Evolutionary conservation across 2,113 vertebrate genomes (phyloP).

Genomic region (Mesitornis unicolor): DNA sequence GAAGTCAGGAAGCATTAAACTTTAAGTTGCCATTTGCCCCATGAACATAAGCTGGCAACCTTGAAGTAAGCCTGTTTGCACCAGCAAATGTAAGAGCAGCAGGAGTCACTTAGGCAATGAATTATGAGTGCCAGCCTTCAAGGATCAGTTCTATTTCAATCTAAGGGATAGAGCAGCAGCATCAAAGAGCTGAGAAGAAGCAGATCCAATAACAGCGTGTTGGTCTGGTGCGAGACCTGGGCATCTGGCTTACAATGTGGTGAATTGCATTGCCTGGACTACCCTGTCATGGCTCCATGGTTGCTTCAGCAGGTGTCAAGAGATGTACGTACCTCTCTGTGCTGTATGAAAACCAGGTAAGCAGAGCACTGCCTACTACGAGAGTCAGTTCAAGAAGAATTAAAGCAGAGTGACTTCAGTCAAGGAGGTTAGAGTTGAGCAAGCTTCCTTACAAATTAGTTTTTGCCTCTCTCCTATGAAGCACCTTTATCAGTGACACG

Average conservation of each 20-base stretch:
- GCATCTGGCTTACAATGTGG: neutral
- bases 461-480: neutral
- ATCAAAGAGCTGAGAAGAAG: neutral
- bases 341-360: neutral
- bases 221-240: neutral
- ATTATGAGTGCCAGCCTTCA: neutral
- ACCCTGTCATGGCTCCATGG: neutral
- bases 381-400: neutral
- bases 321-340: accelerated
- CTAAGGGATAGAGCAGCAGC: neutral
- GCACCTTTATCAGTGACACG: neutral
- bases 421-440: neutral
- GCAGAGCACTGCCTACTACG: neutral
- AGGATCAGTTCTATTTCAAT: neutral
- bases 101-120: neutral
- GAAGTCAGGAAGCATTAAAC: neutral
- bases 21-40: neutral
- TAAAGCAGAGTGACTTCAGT: neutral
- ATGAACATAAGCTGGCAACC: neutral
- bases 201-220: neutral
- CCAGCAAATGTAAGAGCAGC: neutral
- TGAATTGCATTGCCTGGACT: neutral
- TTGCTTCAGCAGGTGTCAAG: neutral
- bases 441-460: neutral
- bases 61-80: neutral